These are phyloP conservation scores for Willisornis vidua DNA, from an alignment of 2,113 vertebrate species.

Conservation along the genomic window DNA sequence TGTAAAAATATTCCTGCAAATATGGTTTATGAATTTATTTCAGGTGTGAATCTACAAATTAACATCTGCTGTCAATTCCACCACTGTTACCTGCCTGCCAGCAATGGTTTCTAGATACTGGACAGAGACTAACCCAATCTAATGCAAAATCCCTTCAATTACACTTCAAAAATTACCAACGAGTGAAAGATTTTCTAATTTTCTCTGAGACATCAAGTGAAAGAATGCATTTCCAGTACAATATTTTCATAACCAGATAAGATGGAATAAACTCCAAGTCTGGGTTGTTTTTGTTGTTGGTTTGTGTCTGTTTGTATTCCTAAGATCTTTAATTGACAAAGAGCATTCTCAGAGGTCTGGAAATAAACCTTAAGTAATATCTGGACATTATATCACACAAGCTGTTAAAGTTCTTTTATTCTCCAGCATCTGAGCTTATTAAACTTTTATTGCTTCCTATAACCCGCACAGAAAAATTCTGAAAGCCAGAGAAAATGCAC, in stretches of 20 bases:
- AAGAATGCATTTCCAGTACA: neutral
- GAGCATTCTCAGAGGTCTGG: neutral
- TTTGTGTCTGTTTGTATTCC: neutral
- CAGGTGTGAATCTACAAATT: neutral
- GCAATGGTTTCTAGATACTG: neutral
- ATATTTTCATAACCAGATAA: neutral
- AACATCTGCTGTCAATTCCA: neutral
- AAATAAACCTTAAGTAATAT: neutral
- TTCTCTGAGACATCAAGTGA: neutral
- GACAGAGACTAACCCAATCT: neutral
- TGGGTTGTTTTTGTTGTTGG: neutral
- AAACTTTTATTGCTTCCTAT: neutral
- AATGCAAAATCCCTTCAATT: neutral
- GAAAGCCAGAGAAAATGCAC: neutral
- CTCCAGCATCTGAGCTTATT: neutral
- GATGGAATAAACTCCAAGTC: neutral
- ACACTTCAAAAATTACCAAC: neutral
- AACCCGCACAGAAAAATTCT: neutral
- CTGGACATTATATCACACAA: neutral
- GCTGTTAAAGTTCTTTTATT: neutral
- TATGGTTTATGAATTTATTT: neutral
- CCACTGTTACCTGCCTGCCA: neutral
- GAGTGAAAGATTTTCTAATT: neutral
- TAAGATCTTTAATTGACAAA: neutral
- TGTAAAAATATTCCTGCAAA: neutral